Conservation (phyloP, 2,888 invertebrate species). For the Sericinus montela region DNA sequence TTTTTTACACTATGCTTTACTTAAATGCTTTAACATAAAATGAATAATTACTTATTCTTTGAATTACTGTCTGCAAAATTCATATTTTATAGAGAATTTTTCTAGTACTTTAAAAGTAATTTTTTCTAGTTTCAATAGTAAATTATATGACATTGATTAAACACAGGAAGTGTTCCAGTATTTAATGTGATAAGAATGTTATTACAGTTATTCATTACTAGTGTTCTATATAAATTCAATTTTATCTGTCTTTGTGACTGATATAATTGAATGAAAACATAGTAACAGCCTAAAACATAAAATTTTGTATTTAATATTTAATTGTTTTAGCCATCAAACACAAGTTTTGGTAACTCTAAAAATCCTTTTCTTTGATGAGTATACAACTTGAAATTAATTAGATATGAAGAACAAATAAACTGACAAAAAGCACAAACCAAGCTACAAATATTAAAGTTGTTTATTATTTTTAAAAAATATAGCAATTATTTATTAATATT, state of each 20-base stretch:
- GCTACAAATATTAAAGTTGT: slow-evolving; percentile 59
- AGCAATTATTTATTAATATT: slow-evolving; percentile 34
- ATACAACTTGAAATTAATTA: slow-evolving; percentile 36
- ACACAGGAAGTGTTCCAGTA: slow-evolving; percentile 26
- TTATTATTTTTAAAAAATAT: slow-evolving; percentile 41
- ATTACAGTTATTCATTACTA: slow-evolving; percentile 19
- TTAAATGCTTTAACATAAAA: no score
- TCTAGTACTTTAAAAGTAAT: no score
- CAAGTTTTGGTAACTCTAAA: slow-evolving; percentile 61
- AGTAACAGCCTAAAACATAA: background rate
- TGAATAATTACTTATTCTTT: no score
- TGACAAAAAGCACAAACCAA: slow-evolving; percentile 69
- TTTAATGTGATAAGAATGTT: slow-evolving; percentile 12
- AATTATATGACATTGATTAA: slow-evolving; percentile 21
- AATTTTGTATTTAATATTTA: background rate
- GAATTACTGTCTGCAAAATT: no score
- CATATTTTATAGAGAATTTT: no score
- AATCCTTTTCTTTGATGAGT: slow-evolving; percentile 69
- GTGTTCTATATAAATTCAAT: background rate
- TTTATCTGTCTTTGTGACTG: background rate
- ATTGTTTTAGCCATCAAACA: slow-evolving; percentile 53
- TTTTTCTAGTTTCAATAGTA: background rate
- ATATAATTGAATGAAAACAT: no score
- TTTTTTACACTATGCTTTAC: no score
- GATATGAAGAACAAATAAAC: slow-evolving; percentile 54